Evolutionary conservation across 1,140 invertebrate species (phyloP).

Genomic region (Drosophila persimilis): DNA sequence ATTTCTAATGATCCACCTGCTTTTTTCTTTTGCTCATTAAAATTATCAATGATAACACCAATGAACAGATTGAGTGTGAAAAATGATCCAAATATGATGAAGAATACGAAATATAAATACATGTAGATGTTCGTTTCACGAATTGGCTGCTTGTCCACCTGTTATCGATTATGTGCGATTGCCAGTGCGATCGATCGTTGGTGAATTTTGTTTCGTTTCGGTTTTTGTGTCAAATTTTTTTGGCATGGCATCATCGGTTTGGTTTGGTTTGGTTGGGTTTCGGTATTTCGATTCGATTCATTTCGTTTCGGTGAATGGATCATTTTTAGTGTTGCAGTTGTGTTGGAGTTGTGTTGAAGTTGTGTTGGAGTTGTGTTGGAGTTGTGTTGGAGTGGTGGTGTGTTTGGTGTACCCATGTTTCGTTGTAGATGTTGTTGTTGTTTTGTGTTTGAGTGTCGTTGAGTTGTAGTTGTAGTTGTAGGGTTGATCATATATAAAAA

Average conservation of each 20-base stretch:
- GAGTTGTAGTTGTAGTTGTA: slow-evolving; percentile 50
- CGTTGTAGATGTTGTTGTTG: slow-evolving; percentile 34
- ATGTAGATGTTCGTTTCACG: slow-evolving; percentile 97
- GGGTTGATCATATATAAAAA: slow-evolving; percentile 72
- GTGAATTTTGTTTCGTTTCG: slow-evolving; percentile 28
- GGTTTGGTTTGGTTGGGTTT: slow-evolving; percentile 26
- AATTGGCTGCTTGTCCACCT: slow-evolving; percentile 95
- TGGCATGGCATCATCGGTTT: slow-evolving; percentile 53
- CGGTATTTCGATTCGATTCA: slow-evolving; percentile 1
- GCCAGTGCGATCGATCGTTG: slow-evolving; percentile 36
- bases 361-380: slow-evolving; percentile 8
- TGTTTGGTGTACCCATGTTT: slow-evolving; percentile 47
- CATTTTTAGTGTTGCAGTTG: slow-evolving; percentile 63
- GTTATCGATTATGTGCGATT: slow-evolving; percentile 54
- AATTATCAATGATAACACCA: slow-evolving; percentile 99
- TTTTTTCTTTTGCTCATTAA: slow-evolving; percentile 99
- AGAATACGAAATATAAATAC: slow-evolving; percentile 99
- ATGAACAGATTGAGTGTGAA: slow-evolving; percentile 99
- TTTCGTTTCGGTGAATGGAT: slow-evolving; percentile 67
- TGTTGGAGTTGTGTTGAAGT: slow-evolving; percentile 33
- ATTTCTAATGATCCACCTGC: slow-evolving; percentile 98
- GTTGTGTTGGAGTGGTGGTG: slow-evolving; percentile 23
- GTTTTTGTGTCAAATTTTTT: slow-evolving; percentile 46
- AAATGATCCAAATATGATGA: slow-evolving; percentile 98
- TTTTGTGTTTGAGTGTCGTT: slow-evolving; percentile 53